Conservation (phyloP, 2,113 vertebrate genomes). For the Podocnemis expansa region DNA sequence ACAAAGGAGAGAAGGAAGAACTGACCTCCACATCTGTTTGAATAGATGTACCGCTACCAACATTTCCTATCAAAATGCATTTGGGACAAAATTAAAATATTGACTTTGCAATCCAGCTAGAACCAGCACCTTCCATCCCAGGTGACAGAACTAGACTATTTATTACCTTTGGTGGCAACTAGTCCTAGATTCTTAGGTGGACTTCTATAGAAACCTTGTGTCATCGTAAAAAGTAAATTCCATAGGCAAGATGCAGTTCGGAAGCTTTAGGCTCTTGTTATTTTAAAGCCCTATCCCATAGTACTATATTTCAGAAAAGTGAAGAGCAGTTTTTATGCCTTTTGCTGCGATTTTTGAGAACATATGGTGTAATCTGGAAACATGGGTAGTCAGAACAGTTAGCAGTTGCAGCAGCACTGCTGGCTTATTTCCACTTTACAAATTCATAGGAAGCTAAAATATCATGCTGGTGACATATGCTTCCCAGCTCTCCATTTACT, state of each 20-base stretch:
- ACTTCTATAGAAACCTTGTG: conserved; percentile 27
- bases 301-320: conserved; percentile 19
- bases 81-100: conserved; percentile 44
- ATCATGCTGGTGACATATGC: conserved; percentile 85
- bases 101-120: conserved; percentile 49
- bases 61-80: conserved; percentile 9
- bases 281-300: not conserved
- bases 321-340: conserved; percentile 51
- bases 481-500: conserved; percentile 82
- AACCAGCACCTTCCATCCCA: conserved; percentile 46
- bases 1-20: not conserved
- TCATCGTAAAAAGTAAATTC: conserved; percentile 57
- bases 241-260: conserved; percentile 15
- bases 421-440: conserved; percentile 84
- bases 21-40: not conserved
- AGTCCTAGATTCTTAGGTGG: conserved; percentile 46
- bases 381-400: conserved; percentile 77
- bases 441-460: conserved; percentile 84
- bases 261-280: conserved; percentile 24
- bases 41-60: no score
- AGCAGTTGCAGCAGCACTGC: conserved; percentile 77
- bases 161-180: conserved; percentile 47
- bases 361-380: conserved; percentile 75
- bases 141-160: conserved; percentile 52
- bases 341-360: conserved; percentile 66